Conservation (phyloP, 2,888 invertebrate species). For the Leptura quadrifasciata region DNA sequence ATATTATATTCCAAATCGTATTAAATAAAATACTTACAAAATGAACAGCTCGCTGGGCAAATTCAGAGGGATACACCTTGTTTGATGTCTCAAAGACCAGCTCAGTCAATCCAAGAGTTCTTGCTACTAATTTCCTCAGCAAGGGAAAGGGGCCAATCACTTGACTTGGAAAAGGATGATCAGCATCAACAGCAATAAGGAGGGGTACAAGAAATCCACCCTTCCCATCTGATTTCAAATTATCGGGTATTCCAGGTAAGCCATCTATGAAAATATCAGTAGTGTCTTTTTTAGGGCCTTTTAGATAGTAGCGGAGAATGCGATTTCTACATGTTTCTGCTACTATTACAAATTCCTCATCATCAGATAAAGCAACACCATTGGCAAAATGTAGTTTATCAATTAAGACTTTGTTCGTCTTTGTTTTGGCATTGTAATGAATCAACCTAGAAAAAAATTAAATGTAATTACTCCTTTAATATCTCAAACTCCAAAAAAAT, state of each 20-base stretch:
- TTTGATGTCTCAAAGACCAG: slow-evolving; percentile 80
- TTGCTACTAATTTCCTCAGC: slow-evolving; percentile 80
- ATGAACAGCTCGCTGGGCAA: slow-evolving; percentile 79
- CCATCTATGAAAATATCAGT: slow-evolving; percentile 88
- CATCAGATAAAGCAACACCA: slow-evolving; percentile 87
- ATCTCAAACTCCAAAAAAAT: no score
- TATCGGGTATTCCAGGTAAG: slow-evolving; percentile 86
- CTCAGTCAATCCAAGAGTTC: slow-evolving; percentile 78
- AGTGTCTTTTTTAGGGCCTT: slow-evolving; percentile 84
- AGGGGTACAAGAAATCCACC: slow-evolving; percentile 83
- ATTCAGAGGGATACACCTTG: slow-evolving; percentile 80
- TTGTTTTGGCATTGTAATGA: slow-evolving; percentile 86
- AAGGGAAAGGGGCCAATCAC: slow-evolving; percentile 79
- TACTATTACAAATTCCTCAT: slow-evolving; percentile 88
- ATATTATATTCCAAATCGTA: background rate
- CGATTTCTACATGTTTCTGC: slow-evolving; percentile 82
- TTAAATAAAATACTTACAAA: slow-evolving; percentile 73
- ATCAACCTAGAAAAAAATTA: slow-evolving; percentile 80
- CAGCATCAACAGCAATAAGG: slow-evolving; percentile 75
- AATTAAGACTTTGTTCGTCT: slow-evolving; percentile 84
- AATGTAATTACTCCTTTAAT: no score
- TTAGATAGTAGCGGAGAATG: slow-evolving; percentile 86
- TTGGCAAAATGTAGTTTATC: slow-evolving; percentile 90
- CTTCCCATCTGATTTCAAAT: slow-evolving; percentile 74
- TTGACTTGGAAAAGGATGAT: slow-evolving; percentile 77